A percentile compares a stretch with the other conserved stretches of the same genome.
Conservation (phyloP, 1,140 invertebrate species). For the Ceratina australensis region DNA sequence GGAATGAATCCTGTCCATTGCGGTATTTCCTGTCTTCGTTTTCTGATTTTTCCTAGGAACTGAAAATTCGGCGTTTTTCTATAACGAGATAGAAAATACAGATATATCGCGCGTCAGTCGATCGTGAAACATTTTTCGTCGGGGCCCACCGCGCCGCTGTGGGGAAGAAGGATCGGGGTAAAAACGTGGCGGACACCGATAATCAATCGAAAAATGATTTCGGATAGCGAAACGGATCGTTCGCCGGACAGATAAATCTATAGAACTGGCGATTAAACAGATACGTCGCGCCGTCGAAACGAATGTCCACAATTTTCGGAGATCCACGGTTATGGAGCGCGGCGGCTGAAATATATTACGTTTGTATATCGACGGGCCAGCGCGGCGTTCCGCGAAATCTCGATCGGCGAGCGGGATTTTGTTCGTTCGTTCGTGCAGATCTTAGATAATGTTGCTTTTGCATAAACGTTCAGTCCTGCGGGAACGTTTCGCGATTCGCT, state of each 20-base stretch:
- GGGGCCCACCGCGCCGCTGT: background rate
- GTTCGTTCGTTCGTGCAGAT: background rate
- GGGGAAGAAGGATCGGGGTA: conserved; percentile 7
- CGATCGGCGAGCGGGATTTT: conserved; percentile 7
- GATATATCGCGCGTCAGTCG: conserved; percentile 5
- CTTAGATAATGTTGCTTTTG: conserved; percentile 3
- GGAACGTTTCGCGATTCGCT: background rate
- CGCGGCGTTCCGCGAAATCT: conserved; percentile 26
- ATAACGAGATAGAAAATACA: conserved; percentile 50
- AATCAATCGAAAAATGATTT: conserved; percentile 65
- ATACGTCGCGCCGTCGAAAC: conserved; percentile 51
- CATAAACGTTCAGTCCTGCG: conserved; percentile 1
- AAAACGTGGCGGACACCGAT: conserved; percentile 29
- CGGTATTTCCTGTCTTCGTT: background rate
- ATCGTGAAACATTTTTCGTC: conserved; percentile 54
- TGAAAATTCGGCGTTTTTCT: conserved; percentile 47
- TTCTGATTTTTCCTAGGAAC: background rate
- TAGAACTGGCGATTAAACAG: conserved; percentile 56
- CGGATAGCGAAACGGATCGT: conserved; percentile 47
- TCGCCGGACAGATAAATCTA: conserved; percentile 52
- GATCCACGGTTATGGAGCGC: conserved; percentile 15
- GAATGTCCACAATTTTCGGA: conserved; percentile 56
- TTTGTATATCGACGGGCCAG: conserved; percentile 23
- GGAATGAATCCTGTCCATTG: too few relatives aligned
- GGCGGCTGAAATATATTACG: conserved; percentile 44